Evolutionary conservation across 2,888 invertebrate species (phyloP).

Genomic region (Julus scanicus): DNA sequence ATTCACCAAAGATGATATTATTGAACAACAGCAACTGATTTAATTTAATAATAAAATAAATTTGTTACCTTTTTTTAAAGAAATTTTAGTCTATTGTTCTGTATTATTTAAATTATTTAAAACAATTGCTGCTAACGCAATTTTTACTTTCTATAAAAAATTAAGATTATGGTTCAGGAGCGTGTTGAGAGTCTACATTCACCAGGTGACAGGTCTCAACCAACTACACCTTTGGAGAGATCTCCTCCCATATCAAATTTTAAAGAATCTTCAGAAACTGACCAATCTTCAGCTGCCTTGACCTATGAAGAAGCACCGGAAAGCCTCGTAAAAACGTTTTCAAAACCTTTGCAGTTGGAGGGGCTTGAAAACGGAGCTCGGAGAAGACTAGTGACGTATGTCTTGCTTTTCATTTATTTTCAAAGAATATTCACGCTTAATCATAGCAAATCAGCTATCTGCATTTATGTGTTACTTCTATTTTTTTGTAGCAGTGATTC

Average conservation of each 20-base stretch:
- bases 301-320: neutral
- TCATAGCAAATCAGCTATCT: neutral
- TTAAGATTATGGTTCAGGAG: neutral
- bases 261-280: neutral
- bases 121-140: no score
- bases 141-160: neutral
- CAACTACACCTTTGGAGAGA: constrained; percentile 14
- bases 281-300: neutral
- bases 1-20: no score
- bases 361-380: neutral
- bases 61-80: no score
- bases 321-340: neutral
- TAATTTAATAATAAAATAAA: no score
- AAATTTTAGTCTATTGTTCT: no score
- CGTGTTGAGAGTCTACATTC: neutral
- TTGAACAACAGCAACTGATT: no score
- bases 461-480: neutral
- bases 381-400: constrained; percentile 4
- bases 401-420: neutral
- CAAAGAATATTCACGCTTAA: neutral
- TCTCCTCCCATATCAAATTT: neutral
- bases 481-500: neutral
- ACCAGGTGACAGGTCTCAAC: neutral
- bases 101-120: no score
- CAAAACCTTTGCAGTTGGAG: neutral